Base-by-base conservation (phyloP, 2,888 invertebrate species). In the Sminthurinus aureus region DNA sequence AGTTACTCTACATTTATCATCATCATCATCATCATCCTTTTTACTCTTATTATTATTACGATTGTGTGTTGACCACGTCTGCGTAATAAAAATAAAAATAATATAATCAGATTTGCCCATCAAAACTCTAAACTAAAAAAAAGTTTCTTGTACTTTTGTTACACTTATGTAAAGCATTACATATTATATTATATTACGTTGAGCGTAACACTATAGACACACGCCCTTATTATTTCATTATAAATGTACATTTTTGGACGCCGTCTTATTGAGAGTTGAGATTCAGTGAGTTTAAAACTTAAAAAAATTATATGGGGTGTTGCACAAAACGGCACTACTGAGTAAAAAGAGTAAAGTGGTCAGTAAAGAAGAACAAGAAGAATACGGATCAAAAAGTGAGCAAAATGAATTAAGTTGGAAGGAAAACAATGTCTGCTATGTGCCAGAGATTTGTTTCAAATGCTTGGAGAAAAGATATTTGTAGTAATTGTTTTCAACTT, bases 381-480 rank as follows among this genome's bases (percentile, higher is more conserved):
- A 38, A 38, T 38, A 38, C 1, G 38, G 6, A 38, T 38, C 38
- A 38, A 1, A 38, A 38, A 38, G 38, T 71, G 79, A 67, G 79
- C 24, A 22, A 18, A n/a, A 81, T 75, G 81, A 73, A 81, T 74
- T 75, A 66, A 66, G 38, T 75, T 20, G n/a, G n/a, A 22, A 75
- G 52, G 58, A 38, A 52, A 38, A 87, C 84, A 85, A 88, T 88
- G 88, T 87, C 90, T 18, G 85, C 89, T 77, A 89, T 90, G 81
- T 90, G 90, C 86, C 89, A 89, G 79, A 89, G 88, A 26, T 90
- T 90, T 86, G 89, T 90, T 24, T 89, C 89, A 86, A 90, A 90
- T 86, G 89, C 90, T 67, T 90, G 90, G 90, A 88, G 89, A 81
- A 90, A 89, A 84, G 90, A 90, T 85, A 88, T 90, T 85, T 90